Evolutionary conservation across 2,113 vertebrate genomes (phyloP).

Genomic region (Corythornis cristatus): DNA sequence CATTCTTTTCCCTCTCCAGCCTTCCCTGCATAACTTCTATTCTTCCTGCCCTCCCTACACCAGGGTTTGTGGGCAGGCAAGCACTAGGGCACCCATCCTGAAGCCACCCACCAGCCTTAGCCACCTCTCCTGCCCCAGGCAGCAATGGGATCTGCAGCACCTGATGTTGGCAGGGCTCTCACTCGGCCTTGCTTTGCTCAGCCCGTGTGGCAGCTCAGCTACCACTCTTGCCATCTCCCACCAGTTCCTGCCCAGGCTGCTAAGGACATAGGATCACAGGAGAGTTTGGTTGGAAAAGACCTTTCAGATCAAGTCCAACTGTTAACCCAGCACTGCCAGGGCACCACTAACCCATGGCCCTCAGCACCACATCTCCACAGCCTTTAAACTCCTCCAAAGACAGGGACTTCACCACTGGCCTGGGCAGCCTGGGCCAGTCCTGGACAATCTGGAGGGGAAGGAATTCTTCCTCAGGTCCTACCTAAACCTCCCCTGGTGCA

Average conservation of each 20-base stretch:
- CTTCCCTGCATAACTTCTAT: conserved; percentile 63
- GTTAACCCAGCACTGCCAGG: no score
- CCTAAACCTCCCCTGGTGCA: background rate
- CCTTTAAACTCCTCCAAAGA: background rate
- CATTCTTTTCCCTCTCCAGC: conserved; percentile 47
- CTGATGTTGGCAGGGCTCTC: background rate
- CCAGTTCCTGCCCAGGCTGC: background rate
- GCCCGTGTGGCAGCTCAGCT: rapidly evolving
- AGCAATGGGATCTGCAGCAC: background rate
- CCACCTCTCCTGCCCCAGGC: background rate
- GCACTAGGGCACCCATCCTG: background rate
- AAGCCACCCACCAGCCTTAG: background rate
- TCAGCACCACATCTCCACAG: background rate
- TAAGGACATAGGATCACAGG: background rate
- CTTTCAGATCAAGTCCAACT: no score
- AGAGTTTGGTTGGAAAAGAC: no score
- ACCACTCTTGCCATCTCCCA: rapidly evolving
- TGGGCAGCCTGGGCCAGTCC: background rate
- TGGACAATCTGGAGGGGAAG: background rate
- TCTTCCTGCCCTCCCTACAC: conserved; percentile 46
- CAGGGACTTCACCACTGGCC: background rate
- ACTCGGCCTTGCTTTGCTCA: background rate
- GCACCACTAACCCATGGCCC: no score
- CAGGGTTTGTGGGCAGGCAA: conserved; percentile 1
- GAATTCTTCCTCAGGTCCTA: background rate